These are phyloP conservation scores for Streptopelia turtur DNA, from an alignment of 2,797 vertebrate genomes.

Conservation along the genomic window DNA sequence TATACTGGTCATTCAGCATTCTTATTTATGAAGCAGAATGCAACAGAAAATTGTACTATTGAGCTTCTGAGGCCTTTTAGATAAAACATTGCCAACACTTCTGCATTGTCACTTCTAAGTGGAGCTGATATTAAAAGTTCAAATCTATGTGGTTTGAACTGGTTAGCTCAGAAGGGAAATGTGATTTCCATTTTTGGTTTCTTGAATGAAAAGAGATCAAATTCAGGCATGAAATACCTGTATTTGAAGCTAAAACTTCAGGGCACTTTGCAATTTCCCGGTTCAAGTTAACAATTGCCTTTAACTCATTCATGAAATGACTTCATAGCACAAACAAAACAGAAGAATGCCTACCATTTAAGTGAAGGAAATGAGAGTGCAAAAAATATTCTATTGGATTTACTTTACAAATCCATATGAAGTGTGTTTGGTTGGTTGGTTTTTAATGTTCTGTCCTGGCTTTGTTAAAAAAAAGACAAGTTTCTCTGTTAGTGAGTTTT, in stretches of 20 bases:
- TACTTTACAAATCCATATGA: neutral
- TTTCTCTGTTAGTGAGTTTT: no score
- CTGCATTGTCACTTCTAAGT: neutral
- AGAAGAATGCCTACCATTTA: neutral
- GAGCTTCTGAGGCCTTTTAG: neutral
- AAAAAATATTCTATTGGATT: neutral
- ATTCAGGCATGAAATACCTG: neutral
- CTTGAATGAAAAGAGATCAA: neutral
- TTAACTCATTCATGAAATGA: neutral
- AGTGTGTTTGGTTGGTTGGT: accelerated
- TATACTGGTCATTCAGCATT: neutral
- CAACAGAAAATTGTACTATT: neutral
- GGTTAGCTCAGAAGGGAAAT: neutral
- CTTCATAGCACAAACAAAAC: neutral
- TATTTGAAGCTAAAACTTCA: neutral
- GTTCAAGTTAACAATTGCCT: neutral
- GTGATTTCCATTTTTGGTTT: neutral
- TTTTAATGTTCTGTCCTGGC: neutral
- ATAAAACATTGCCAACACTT: neutral
- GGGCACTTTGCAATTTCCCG: neutral
- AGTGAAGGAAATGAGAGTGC: neutral
- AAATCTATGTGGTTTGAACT: neutral
- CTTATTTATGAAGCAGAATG: neutral
- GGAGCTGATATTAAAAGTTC: neutral
- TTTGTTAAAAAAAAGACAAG: no score